Evolutionary conservation across 2,888 invertebrate species (phyloP).

Genomic region (Conchocele bisecta): DNA sequence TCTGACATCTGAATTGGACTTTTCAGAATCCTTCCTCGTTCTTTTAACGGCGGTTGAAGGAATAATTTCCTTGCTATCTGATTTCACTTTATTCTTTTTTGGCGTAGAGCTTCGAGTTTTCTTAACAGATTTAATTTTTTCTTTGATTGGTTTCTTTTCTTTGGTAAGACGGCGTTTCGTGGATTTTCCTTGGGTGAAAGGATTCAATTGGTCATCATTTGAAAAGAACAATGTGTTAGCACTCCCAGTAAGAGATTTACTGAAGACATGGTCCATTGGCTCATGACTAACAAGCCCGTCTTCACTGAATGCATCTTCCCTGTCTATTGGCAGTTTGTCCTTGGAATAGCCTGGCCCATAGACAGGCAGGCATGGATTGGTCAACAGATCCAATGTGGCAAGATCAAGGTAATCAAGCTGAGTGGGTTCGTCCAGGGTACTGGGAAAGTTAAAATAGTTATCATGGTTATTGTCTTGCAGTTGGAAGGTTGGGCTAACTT

Average conservation of each 20-base stretch:
- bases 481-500: conserved; percentile 47
- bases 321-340: conserved; percentile 27
- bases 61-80: no score
- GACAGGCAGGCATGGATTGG: conserved; percentile 46
- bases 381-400: conserved; percentile 53
- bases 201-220: no score
- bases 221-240: no score
- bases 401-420: conserved; percentile 56
- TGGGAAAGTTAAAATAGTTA: conserved; percentile 53
- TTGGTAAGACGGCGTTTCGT: background rate
- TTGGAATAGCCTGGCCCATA: conserved; percentile 16
- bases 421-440: conserved; percentile 55
- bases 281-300: conserved; percentile 9
- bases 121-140: background rate
- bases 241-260: no score
- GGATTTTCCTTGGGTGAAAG: background rate
- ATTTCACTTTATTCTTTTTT: conserved; percentile 1
- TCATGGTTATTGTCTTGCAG: conserved; percentile 49
- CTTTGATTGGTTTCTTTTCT: background rate
- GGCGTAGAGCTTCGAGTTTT: background rate
- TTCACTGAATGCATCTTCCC: conserved; percentile 38
- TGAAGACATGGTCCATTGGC: no score
- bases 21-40: background rate
- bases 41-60: background rate
- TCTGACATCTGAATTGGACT: background rate